Base-by-base conservation (phyloP, 2,113 vertebrate species). In the Grammomys dolichurus region DNA sequence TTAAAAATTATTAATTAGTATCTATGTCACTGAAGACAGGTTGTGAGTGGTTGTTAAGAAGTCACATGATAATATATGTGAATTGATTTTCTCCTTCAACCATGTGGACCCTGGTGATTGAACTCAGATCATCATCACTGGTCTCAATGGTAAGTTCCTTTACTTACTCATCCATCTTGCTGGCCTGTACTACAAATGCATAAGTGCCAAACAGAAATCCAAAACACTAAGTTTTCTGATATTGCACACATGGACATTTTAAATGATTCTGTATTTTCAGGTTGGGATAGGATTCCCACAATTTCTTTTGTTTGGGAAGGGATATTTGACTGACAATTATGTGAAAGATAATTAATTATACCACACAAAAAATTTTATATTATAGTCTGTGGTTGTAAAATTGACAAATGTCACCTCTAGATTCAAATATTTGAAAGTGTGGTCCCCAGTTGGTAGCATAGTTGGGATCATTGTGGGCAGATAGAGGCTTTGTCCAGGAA, bases 1-100 rank as follows among this genome's bases (percentile, higher is more conserved):
- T 84, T 82, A 22, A 87, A 60, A 85, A 95, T 76, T 69, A 92
- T 60, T 91, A 93, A 54, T 54, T 77, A 73, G 82, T 89, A 87
- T 11, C n/a, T 91, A 46, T 28, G 33, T 60, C 33, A 67, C 12
- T 13, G 28, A 67, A 67, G 28, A 67, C 65, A 13, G 28, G 28
- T 67, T 4, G 0, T 46, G 22, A 26, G 14, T 76, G 22, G 10
- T 46, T 76, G 16, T 54, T 16, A 20, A 78, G 48, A 78, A 78
- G 17, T 78, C 48, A 78, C 16, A 51, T 17, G 48, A 51, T 78
- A 54, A 33, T 78, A 36, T 33, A 0, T 78, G 1, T 54, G 7
- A 78, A 19, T 36, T 78, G 48, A 36, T 78, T 78, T 3, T 78
- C 14, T 51, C 16, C 31, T 78, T 78, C 3, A 78, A 54, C 46